Conservation (phyloP, 2,888 invertebrate genomes). For the Heliconius erato region DNA sequence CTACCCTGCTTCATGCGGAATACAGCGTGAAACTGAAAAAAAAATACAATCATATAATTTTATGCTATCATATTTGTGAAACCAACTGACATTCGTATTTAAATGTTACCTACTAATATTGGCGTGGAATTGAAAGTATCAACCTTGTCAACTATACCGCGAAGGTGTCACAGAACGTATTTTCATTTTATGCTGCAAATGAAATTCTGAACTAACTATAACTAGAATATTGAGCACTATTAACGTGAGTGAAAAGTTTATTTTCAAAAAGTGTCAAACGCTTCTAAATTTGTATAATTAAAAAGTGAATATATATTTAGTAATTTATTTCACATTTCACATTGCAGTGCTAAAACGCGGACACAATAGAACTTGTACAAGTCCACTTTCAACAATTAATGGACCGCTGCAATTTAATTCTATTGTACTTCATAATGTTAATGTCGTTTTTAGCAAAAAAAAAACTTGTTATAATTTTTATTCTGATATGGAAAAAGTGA, state of each 20-base stretch:
- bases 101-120: neutral
- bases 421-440: constrained; percentile 51
- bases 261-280: constrained; percentile 14
- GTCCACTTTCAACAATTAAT: constrained; percentile 38
- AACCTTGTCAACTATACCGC: constrained; percentile 9
- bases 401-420: constrained; percentile 47
- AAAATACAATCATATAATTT: neutral
- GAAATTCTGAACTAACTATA: constrained; percentile 8
- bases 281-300: constrained; percentile 22
- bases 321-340: constrained; percentile 24
- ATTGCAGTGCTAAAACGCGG: neutral
- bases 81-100: neutral
- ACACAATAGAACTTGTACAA: constrained; percentile 9
- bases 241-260: neutral
- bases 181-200: constrained; percentile 15
- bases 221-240: constrained; percentile 12
- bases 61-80: neutral
- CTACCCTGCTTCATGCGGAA: no score
- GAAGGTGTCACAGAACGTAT: constrained; percentile 9
- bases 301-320: constrained; percentile 10
- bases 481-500: neutral
- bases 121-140: constrained; percentile 1
- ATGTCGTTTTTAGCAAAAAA: neutral
- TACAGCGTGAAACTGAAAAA: no score
- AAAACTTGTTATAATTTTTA: neutral